A percentile compares a stretch with the other conserved stretches of the same genome.
Conservation (phyloP, 2,888 invertebrate genomes). For the Priocnemis perturbator region DNA sequence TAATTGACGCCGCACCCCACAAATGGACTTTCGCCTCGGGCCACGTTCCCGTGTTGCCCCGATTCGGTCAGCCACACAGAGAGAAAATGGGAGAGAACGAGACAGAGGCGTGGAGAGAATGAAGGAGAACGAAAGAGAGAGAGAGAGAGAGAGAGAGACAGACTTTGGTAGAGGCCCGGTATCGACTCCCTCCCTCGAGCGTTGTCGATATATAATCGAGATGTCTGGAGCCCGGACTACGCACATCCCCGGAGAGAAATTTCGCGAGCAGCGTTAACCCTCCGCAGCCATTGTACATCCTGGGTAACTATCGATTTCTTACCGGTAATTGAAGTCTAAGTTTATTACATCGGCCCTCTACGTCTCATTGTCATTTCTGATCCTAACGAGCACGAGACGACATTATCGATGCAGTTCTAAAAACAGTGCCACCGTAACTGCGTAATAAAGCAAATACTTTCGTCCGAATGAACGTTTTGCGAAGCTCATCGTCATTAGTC, state of each 20-base stretch:
- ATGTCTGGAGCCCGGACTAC: constrained; percentile 3
- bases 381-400: no score
- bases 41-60: constrained; percentile 15
- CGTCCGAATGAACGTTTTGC: no score
- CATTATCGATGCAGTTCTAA: background rate
- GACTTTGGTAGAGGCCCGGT: constrained; percentile 10
- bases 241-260: constrained; percentile 10
- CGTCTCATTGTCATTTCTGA: no score
- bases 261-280: constrained; percentile 5
- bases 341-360: no score
- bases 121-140: no score
- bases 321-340: no score
- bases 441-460: background rate
- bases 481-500: no score
- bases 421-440: no score
- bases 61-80: constrained; percentile 12
- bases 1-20: constrained; percentile 34
- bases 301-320: no score
- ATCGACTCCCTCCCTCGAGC: constrained; percentile 32
- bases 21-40: constrained; percentile 45
- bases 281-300: no score
- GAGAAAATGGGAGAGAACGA: background rate
- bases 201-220: constrained; percentile 32
- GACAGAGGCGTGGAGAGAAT: no score
- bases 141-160: no score